Base-by-base conservation (phyloP, 2,888 invertebrate species). In the Pammene fasciana region DNA sequence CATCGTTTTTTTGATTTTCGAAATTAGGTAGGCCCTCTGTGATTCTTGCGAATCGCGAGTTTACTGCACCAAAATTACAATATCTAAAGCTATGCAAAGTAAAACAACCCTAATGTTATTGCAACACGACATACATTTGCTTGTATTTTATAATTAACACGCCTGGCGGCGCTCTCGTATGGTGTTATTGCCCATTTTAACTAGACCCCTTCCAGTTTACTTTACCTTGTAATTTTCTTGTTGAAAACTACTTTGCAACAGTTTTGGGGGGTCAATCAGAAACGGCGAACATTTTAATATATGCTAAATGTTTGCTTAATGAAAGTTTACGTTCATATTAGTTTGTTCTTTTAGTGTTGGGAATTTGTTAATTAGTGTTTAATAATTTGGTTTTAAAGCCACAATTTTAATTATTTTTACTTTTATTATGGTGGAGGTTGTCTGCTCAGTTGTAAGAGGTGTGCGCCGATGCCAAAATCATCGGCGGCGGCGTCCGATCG, bases 71-170 rank as follows among this genome's bases (percentile, higher is more conserved):
- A 56, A 14, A 59, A 52, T 68, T 54, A 54, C 52, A 52, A 45
- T 64, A 62, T 18, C 9, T 38, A 34, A 5, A 38, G 46, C 43
- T 13, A 11, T 52, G 14, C 50, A 52, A 43, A n/a, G 50, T 36
- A 18, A 68, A 64, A 52, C 10, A 52, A 45, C 52, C 18, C 14
- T 57, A 46, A 7, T 46, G 6, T 43, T 38, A 5, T 45, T 54
- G 38, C 41, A 45, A 59, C 38, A 59, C 14, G 59, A 59, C 26
- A 57, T 38, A 52, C 6, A 65, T 68, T 36, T 59, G 46, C 36
- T 43, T 60, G 61, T 45, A 14, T 2, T 64, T 59, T 60, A 54
- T 70, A 65, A 68, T 68, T 68, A 68, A 59, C 45, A 64, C 38
- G 60, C 60, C 60, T 34, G 38, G 54, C 60, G 55, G 41, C 59